Evolutionary conservation across 1,140 invertebrate genomes (phyloP).

Genomic region (Tetraneura akinire): DNA sequence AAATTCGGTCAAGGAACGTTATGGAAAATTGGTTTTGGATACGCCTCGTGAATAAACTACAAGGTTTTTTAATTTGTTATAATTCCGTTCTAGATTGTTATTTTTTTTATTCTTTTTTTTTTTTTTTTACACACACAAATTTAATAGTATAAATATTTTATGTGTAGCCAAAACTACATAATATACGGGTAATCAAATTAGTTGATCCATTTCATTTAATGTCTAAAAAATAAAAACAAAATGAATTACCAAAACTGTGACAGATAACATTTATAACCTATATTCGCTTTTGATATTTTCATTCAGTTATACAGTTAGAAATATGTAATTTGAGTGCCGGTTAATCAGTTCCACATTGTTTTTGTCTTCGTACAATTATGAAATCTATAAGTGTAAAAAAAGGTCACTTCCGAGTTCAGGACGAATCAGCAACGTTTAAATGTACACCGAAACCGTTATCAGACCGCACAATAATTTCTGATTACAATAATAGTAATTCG

Average conservation of each 20-base stretch:
- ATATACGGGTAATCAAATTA: not conserved
- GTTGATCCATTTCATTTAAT: not conserved
- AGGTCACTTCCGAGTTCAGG: slow-evolving; percentile 35
- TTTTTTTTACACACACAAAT: no score
- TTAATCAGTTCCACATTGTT: slow-evolving; percentile 34
- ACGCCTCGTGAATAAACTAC: slow-evolving; percentile 32
- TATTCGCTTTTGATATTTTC: not conserved
- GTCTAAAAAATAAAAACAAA: not conserved
- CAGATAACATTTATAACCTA: not conserved
- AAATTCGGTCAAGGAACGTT: slow-evolving; percentile 46
- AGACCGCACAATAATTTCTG: not conserved
- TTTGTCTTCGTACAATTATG: slow-evolving; percentile 16
- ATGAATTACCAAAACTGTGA: not conserved
- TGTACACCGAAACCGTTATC: not conserved
- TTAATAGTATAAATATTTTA: not conserved
- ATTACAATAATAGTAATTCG: not conserved
- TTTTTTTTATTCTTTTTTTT: no score
- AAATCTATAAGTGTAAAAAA: not conserved
- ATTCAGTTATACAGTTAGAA: no score
- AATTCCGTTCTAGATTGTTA: not conserved
- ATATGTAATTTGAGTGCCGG: not conserved
- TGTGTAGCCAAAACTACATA: not conserved
- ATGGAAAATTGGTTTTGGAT: slow-evolving; percentile 43
- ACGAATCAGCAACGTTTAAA: slow-evolving; percentile 6
- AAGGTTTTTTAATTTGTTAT: slow-evolving; percentile 17